Conservation (phyloP, 1,140 invertebrate genomes). For the Drosophila truncata region DNA sequence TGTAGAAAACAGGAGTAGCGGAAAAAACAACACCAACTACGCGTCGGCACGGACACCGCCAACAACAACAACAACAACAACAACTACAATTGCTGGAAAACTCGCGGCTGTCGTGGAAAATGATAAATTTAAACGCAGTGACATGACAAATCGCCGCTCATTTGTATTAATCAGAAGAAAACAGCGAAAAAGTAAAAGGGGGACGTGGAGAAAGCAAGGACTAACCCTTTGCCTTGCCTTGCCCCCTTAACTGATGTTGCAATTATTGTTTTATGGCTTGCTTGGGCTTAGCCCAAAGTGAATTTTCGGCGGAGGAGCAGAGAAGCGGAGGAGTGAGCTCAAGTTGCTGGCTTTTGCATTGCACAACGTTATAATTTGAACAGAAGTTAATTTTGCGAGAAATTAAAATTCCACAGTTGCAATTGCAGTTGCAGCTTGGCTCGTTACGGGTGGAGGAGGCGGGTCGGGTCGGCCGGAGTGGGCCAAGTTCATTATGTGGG, state of each 20-base stretch:
- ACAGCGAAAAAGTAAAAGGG: conserved; percentile 32
- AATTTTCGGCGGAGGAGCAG: conserved; percentile 15
- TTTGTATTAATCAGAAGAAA: conserved; percentile 80
- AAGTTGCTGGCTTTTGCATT: conserved; percentile 67
- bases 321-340: conserved; percentile 17
- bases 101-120: conserved; percentile 76
- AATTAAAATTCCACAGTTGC: conserved; percentile 72
- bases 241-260: conserved; percentile 67
- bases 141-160: conserved; percentile 83
- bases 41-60: conserved; percentile 17
- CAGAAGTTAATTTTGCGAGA: conserved; percentile 78
- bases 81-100: conserved; percentile 61
- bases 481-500: conserved; percentile 62
- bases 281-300: conserved; percentile 45
- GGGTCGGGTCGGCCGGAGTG: not conserved
- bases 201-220: conserved; percentile 5
- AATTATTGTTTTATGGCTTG: conserved; percentile 80
- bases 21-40: conserved; percentile 16
- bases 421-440: conserved; percentile 41
- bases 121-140: conserved; percentile 84
- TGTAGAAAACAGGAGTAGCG: conserved; percentile 63
- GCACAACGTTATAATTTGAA: conserved; percentile 67
- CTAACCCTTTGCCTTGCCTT: conserved; percentile 39
- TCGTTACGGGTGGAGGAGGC: conserved; percentile 12
- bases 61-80: conserved; percentile 31